These are phyloP conservation scores for Procambarus virginalis DNA, from an alignment of 1,140 invertebrate species.

Conservation along the genomic window DNA sequence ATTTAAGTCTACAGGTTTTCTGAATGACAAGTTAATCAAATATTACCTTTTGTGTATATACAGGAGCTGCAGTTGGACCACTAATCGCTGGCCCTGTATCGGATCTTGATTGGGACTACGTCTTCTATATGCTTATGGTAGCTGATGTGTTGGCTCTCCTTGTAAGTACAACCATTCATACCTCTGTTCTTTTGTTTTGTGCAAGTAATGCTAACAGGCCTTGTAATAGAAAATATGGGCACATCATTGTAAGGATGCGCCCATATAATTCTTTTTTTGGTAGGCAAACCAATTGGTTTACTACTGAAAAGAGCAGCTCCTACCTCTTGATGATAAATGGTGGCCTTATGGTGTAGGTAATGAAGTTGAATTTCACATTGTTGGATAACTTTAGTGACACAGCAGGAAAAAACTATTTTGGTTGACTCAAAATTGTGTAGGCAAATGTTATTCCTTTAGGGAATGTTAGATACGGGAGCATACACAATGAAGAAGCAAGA, in stretches of 20 bases:
- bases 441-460: too few species aligned
- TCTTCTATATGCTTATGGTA: constrained; percentile 68
- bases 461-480: too few species aligned
- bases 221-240: background rate
- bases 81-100: constrained; percentile 62
- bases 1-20: background rate
- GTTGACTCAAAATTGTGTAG: too few species aligned
- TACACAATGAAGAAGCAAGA: too few species aligned
- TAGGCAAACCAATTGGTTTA: too few species aligned
- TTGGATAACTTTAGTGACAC: too few species aligned
- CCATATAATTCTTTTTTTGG: too few species aligned
- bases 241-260: background rate
- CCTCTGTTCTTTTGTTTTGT: background rate
- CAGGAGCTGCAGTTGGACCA: constrained; percentile 67
- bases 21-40: background rate
- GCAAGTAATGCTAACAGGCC: background rate
- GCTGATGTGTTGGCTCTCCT: constrained; percentile 32
- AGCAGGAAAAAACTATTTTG: too few species aligned
- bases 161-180: constrained; percentile 12
- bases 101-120: constrained; percentile 54
- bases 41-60: background rate
- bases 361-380: too few species aligned
- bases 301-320: too few species aligned
- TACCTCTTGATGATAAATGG: too few species aligned
- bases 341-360: too few species aligned